Evolutionary conservation across 2,113 vertebrate species (phyloP).

Genomic region (Eulemur rufifrons): DNA sequence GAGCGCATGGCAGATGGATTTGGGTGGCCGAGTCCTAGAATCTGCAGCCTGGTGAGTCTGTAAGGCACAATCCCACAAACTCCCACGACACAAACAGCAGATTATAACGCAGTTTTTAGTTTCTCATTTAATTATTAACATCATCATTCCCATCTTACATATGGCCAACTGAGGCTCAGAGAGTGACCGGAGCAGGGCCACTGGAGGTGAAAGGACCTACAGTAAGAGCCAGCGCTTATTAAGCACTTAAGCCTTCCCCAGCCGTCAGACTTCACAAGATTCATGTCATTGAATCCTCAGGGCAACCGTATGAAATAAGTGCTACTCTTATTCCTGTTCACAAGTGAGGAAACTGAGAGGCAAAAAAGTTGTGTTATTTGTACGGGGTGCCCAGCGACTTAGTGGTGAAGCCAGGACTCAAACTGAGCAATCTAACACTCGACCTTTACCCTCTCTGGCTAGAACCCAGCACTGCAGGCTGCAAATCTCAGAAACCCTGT

Average conservation of each 20-base stretch:
- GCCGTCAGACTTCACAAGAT: neutral
- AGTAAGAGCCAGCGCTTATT: neutral
- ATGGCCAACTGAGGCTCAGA: neutral
- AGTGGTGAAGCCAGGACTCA: neutral
- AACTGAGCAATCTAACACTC: neutral
- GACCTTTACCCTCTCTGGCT: neutral
- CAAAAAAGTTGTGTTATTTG: neutral
- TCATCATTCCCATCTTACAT: neutral
- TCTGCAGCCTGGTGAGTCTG: neutral
- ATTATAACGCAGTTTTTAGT: neutral
- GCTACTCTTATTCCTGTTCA: neutral
- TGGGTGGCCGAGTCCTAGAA: neutral
- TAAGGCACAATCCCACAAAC: neutral
- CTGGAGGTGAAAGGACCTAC: neutral
- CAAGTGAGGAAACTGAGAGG: neutral
- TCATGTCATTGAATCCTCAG: neutral
- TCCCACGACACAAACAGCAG: neutral
- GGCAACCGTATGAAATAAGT: neutral
- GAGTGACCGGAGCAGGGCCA: neutral
- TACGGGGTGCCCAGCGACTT: neutral
- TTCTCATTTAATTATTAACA: neutral
- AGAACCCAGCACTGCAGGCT: neutral
- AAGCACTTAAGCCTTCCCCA: neutral
- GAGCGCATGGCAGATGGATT: accelerated
- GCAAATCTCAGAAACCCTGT: neutral